These are phyloP conservation scores for Drosophila equinoxialis DNA, from an alignment of 1,140 invertebrate species.

Conservation along the genomic window DNA sequence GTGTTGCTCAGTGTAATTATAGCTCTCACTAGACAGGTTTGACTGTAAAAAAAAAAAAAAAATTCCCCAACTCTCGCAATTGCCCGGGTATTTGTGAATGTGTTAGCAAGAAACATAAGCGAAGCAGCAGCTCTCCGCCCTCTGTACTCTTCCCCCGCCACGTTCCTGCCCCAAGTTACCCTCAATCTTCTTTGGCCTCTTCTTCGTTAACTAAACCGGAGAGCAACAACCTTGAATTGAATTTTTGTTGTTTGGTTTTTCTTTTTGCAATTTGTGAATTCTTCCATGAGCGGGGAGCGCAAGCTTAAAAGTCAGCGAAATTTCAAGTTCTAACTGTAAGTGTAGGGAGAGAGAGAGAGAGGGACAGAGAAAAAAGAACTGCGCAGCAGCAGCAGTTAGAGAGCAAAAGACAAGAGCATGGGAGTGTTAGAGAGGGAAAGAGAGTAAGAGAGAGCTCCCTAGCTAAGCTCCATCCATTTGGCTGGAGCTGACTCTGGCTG, in stretches of 20 bases:
- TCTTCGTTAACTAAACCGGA: slow-evolving; percentile 25
- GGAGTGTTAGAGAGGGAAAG: neutral
- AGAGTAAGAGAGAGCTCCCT: slow-evolving; percentile 24
- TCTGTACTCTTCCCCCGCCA: slow-evolving; percentile 2
- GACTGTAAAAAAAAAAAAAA: slow-evolving; percentile 5
- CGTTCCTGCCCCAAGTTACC: slow-evolving; percentile 3
- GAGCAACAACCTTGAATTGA: slow-evolving; percentile 80
- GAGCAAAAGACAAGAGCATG: neutral
- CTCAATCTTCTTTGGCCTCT: slow-evolving; percentile 20
- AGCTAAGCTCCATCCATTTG: slow-evolving; percentile 30
- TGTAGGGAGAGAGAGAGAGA: slow-evolving; percentile 23
- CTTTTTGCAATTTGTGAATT: slow-evolving; percentile 76
- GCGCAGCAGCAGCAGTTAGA: slow-evolving; percentile 1
- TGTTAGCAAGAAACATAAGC: slow-evolving; percentile 34
- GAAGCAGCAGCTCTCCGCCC: slow-evolving; percentile 31
- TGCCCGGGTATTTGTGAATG: slow-evolving; percentile 10
- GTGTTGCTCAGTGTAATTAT: neutral
- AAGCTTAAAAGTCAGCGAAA: slow-evolving; percentile 45
- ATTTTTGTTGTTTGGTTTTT: slow-evolving; percentile 28
- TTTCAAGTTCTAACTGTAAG: slow-evolving; percentile 77
- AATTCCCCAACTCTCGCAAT: slow-evolving; percentile 13
- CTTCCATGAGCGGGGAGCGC: slow-evolving; percentile 42
- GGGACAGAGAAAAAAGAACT: slow-evolving; percentile 5
- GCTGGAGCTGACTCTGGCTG: slow-evolving; percentile 22
- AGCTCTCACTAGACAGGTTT: slow-evolving; percentile 12